These are phyloP conservation scores for Cetonia aurata DNA, from an alignment of 2,888 invertebrate genomes.

Conservation along the genomic window DNA sequence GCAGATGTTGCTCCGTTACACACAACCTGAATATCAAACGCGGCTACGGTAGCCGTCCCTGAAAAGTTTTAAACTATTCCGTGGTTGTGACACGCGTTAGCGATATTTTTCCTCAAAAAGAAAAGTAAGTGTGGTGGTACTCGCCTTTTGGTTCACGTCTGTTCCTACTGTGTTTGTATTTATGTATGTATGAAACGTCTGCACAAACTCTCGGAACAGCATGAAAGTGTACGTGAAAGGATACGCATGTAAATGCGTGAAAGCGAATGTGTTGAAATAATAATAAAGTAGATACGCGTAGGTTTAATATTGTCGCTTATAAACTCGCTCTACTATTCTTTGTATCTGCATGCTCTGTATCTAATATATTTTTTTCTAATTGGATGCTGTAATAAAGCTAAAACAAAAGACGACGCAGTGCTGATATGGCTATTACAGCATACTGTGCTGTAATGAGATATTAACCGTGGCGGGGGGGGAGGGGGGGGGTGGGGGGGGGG, in stretches of 20 bases:
- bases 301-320: not conserved
- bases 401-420: no score
- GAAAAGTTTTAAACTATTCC: conserved; percentile 28
- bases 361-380: not conserved
- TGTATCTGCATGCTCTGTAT: conserved; percentile 13
- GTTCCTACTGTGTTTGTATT: not conserved
- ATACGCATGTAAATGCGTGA: conserved; percentile 1
- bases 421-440: no score
- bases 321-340: not conserved
- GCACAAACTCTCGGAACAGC: not conserved
- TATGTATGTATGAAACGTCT: conserved; percentile 1
- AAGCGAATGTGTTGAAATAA: conserved; percentile 29
- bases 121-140: conserved; percentile 22
- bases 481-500: no score
- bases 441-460: no score
- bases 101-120: conserved; percentile 21
- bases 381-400: no score
- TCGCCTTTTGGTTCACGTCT: not conserved
- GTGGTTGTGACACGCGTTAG: conserved; percentile 23
- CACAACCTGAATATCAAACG: conserved; percentile 32
- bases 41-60: conserved; percentile 21
- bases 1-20: conserved; percentile 35
- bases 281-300: conserved; percentile 20
- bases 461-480: no score
- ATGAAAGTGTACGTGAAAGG: not conserved